These are phyloP conservation scores for Chloroceryle aenea DNA, from an alignment of 2,113 vertebrate species.

Conservation along the genomic window DNA sequence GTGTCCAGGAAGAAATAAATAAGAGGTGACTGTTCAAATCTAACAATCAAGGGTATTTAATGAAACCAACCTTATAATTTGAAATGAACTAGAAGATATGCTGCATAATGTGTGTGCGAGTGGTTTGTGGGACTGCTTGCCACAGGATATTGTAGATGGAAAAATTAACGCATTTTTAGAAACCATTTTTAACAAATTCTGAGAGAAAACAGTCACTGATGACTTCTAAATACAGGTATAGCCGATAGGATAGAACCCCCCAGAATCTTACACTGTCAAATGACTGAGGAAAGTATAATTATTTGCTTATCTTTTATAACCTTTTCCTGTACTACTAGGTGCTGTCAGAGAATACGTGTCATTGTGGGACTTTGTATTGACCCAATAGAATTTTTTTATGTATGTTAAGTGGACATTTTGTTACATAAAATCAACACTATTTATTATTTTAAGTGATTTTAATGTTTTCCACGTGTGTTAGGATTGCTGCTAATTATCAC, in stretches of 20 bases:
- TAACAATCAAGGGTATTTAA: not conserved
- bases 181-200: not conserved
- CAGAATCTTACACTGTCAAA: fast-evolving
- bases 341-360: fast-evolving
- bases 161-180: not conserved
- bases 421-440: slow-evolving; percentile 11
- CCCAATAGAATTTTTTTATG: not conserved
- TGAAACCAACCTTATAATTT: not conserved
- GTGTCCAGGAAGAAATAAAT: not conserved
- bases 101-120: fast-evolving
- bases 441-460: slow-evolving; percentile 20
- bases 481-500: slow-evolving; percentile 41
- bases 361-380: not conserved
- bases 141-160: not conserved
- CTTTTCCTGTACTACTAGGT: not conserved
- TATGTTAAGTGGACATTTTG: not conserved
- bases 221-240: not conserved
- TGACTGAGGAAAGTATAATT: not conserved
- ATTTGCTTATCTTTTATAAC: not conserved
- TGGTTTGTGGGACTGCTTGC: not conserved
- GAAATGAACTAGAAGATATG: not conserved
- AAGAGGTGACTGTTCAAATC: not conserved
- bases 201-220: not conserved
- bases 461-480: slow-evolving; percentile 45
- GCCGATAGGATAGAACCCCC: not conserved